phyloP scores from a whole-genome alignment of 2,797 vertebrate genomes.

The Vireo griseus region DNA sequence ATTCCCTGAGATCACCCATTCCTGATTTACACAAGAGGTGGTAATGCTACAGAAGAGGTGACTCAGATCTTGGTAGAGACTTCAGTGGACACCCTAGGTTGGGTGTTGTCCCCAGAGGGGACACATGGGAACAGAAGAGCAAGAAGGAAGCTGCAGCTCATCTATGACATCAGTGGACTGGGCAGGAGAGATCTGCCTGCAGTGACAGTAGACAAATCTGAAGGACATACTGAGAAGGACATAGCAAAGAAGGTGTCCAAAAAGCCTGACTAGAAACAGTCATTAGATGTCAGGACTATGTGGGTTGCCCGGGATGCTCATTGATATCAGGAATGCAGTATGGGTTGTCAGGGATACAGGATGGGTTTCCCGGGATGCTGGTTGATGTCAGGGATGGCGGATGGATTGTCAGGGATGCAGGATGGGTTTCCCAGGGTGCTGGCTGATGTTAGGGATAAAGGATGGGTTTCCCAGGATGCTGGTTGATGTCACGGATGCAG shows the following conservation, averaged over 20 bases:
- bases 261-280: background rate
- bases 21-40: background rate
- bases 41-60: background rate
- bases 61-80: background rate
- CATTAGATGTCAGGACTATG: background rate
- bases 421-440: background rate
- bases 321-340: no score
- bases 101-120: background rate
- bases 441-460: no score
- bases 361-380: background rate
- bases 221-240: background rate
- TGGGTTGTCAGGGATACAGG: background rate
- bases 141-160: background rate
- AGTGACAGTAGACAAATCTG: background rate
- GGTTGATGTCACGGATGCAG: no score
- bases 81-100: background rate
- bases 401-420: background rate
- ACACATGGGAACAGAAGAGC: fast-evolving
- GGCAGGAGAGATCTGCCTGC: background rate
- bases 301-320: background rate
- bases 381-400: no score
- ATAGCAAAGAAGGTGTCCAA: fast-evolving
- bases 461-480: no score
- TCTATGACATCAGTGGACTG: no score
- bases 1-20: background rate